phyloP scores from a whole-genome alignment of 2,888 invertebrate genomes.

The Agrochola lychnidis region DNA sequence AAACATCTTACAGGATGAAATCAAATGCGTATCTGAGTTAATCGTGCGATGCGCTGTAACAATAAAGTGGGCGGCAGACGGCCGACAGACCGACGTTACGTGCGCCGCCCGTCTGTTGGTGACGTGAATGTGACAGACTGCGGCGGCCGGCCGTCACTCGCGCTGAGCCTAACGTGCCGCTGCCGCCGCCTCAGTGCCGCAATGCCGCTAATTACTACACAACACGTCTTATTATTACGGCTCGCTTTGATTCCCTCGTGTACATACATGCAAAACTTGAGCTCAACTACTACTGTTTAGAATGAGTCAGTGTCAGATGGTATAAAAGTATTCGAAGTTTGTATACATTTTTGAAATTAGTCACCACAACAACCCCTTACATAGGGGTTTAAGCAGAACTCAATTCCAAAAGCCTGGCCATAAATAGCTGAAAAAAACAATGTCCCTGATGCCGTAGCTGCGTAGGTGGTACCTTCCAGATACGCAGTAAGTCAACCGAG shows the following conservation, averaged over 20 bases:
- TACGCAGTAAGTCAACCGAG: not conserved
- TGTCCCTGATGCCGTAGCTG: not conserved
- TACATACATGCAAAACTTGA: not conserved
- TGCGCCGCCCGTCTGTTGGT: slow-evolving; percentile 6
- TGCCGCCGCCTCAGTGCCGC: slow-evolving; percentile 8
- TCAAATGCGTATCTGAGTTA: slow-evolving; percentile 13
- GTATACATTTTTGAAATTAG: not conserved
- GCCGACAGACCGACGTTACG: slow-evolving; percentile 5
- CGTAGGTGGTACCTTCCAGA: slow-evolving; percentile 4
- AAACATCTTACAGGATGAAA: slow-evolving; percentile 1
- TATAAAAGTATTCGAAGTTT: not conserved
- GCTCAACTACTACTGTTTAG: not conserved
- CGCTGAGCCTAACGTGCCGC: not conserved
- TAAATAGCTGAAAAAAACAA: not conserved
- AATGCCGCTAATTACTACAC: slow-evolving; percentile 38
- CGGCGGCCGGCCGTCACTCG: slow-evolving; percentile 2
- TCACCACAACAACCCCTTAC: not conserved
- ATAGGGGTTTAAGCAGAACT: not conserved
- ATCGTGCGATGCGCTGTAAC: slow-evolving; percentile 8
- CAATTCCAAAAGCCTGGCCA: not conserved
- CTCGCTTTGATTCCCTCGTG: slow-evolving; percentile 25
- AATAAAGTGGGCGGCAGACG: slow-evolving; percentile 25
- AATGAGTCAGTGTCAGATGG: not conserved
- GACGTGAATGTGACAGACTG: slow-evolving; percentile 18
- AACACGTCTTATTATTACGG: slow-evolving; percentile 42